Evolutionary conservation across 2,113 vertebrate genomes (phyloP).

Genomic region (Candoia aspera): DNA sequence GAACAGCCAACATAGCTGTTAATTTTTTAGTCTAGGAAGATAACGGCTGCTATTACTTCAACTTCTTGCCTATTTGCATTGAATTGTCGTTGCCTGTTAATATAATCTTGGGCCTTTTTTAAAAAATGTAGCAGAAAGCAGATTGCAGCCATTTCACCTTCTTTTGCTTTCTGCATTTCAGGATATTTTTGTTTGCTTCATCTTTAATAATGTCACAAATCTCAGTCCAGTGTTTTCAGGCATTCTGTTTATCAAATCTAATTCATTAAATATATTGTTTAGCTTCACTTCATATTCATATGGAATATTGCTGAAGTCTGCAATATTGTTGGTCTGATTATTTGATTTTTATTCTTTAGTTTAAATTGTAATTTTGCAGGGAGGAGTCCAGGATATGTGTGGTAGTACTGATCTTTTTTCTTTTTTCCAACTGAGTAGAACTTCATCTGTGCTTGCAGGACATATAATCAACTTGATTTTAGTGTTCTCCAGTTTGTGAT

Average conservation of each 20-base stretch:
- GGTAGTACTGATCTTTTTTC: no score
- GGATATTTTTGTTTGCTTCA: not conserved
- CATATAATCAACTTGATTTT: not conserved
- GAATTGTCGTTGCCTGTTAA: not conserved
- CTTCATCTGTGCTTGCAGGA: not conserved
- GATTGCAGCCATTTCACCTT: not conserved
- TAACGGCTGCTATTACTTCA: not conserved
- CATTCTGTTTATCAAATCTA: not conserved
- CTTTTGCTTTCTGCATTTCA: not conserved
- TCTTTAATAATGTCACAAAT: not conserved
- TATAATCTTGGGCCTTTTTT: not conserved
- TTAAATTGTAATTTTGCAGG: not conserved
- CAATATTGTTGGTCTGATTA: not conserved
- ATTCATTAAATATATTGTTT: not conserved
- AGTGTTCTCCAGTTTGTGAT: not conserved
- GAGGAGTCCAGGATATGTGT: no score
- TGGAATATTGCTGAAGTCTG: not conserved
- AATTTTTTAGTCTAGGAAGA: not conserved
- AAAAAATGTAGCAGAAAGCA: not conserved
- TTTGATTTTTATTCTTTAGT: not conserved
- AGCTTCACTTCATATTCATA: not conserved
- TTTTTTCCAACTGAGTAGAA: not conserved
- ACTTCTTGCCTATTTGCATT: not conserved
- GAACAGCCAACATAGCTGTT: not conserved
- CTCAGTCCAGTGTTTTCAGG: not conserved